Evolutionary conservation across 2,888 invertebrate genomes (phyloP).

Genomic region (Drosophila subsilvestris): DNA sequence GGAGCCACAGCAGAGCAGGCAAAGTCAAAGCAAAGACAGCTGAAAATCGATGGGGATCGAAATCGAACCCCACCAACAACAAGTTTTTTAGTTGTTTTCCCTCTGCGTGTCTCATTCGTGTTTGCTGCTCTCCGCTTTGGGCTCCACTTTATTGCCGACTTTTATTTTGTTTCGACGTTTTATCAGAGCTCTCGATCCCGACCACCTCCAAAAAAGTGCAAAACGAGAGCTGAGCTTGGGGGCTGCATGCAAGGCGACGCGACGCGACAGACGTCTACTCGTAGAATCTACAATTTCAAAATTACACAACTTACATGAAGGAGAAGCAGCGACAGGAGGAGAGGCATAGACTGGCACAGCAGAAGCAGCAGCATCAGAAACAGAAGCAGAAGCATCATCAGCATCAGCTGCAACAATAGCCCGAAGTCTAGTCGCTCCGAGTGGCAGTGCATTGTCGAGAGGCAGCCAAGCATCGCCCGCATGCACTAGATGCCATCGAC

Average conservation of each 20-base stretch:
- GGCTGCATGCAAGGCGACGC: constrained; percentile 46
- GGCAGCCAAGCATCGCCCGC: constrained; percentile 49
- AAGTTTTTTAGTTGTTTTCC: constrained; percentile 64
- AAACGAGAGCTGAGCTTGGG: constrained; percentile 48
- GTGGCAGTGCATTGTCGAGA: constrained; percentile 30
- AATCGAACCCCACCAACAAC: constrained; percentile 51
- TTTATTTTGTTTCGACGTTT: constrained; percentile 69
- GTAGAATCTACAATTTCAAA: constrained; percentile 40
- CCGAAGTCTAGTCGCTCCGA: not conserved
- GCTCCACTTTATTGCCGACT: constrained; percentile 58
- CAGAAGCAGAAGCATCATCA: constrained; percentile 3
- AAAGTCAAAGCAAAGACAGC: constrained; percentile 48
- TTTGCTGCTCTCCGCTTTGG: constrained; percentile 61
- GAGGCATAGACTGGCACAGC: not conserved
- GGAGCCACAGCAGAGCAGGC: constrained; percentile 13
- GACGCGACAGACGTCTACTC: constrained; percentile 33
- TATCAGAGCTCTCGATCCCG: constrained; percentile 50
- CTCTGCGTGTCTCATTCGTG: constrained; percentile 62
- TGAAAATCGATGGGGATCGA: constrained; percentile 43
- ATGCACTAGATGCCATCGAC: constrained; percentile 51
- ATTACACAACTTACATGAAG: constrained; percentile 72
- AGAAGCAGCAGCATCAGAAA: constrained; percentile 30
- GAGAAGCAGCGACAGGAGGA: constrained; percentile 21
- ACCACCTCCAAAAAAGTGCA: constrained; percentile 73
- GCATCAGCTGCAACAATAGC: constrained; percentile 20